Evolutionary conservation across 2,888 invertebrate species (phyloP), one percentile per base, ranked within the genome.

Genomic region (Cynaeus angustus): DNA sequence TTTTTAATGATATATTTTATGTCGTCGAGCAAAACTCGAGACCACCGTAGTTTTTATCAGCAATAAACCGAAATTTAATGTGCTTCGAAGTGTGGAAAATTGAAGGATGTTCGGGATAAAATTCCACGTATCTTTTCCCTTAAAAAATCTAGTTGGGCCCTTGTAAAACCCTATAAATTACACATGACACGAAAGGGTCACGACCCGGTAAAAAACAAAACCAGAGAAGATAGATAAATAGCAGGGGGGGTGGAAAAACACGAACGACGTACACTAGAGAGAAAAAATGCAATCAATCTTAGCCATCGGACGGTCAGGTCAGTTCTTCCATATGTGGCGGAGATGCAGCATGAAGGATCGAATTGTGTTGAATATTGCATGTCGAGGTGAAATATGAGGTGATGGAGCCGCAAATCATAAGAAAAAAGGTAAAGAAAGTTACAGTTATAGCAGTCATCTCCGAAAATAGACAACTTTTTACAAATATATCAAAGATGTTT

Each of bases 351-450:
- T 61, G 28, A 67, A 59, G 50, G 26, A 58, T 67, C 52, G 64
- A 66, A 70, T 62, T 70, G 70, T 70, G 66, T 62, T 62, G 55
- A 66, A 66, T 62, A 70, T 66, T 56, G 30, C 33, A 66, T 66
- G 53, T 38, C 61, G 46, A 12, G 26, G 59, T 66, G 55, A 61
- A 66, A 70, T 53, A 66, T 70, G 65, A 69, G 21, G 2, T 21
- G 4, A 4, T 21, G 53, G 38, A 46, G 45, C 46, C 21, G 45
- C 50, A 16, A 13, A 33, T 16, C 50, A 16, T 9, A 1, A 12
- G n/a, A 48, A 13, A 45, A 45, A 10, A 6, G 33, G 28, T 12
- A 45, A 55, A 43, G 8, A 41, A 55, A 55, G 28, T 21, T 16
- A 16, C 10, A n/a, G 21, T 21, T 21, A 21, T 21, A 4, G 4